Percentiles rank a stretch among this genome's conserved stretches.
Conservation (phyloP, 2,888 invertebrate species). For the Scaptomyza parva region DNA sequence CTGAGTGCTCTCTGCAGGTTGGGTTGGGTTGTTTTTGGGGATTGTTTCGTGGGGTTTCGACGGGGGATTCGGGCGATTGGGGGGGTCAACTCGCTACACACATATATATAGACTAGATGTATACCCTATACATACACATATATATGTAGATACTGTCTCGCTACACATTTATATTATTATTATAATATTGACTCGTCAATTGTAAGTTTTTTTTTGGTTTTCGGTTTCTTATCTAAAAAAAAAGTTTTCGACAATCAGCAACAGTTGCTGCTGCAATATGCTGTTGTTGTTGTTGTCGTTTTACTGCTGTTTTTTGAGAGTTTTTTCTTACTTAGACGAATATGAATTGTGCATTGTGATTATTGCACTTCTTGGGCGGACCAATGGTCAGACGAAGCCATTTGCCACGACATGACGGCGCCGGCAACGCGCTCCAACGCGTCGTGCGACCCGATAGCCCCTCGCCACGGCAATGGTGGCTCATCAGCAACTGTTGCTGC, state of each 20-base stretch:
- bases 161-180: constrained; percentile 15
- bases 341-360: constrained; percentile 84
- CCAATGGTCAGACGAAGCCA: constrained; percentile 89
- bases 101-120: constrained; percentile 50
- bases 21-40: not conserved
- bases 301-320: not conserved
- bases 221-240: constrained; percentile 1
- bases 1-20: constrained; percentile 6
- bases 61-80: too few species aligned
- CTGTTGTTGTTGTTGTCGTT: not conserved
- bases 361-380: constrained; percentile 84
- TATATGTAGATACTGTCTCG: constrained; percentile 19
- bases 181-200: constrained; percentile 41
- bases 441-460: constrained; percentile 91
- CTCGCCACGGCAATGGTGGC: constrained; percentile 91
- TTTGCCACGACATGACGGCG: constrained; percentile 95
- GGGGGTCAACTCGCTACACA: constrained; percentile 41
- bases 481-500: constrained; percentile 48
- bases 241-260: constrained; percentile 17
- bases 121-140: constrained; percentile 48
- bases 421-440: constrained; percentile 93
- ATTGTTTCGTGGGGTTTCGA: too few species aligned
- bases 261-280: constrained; percentile 5
- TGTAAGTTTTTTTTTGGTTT: not conserved
- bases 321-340: constrained; percentile 80